Evolutionary conservation across 2,113 vertebrate genomes (phyloP).

Genomic region (Ceyx cyanopectus): DNA sequence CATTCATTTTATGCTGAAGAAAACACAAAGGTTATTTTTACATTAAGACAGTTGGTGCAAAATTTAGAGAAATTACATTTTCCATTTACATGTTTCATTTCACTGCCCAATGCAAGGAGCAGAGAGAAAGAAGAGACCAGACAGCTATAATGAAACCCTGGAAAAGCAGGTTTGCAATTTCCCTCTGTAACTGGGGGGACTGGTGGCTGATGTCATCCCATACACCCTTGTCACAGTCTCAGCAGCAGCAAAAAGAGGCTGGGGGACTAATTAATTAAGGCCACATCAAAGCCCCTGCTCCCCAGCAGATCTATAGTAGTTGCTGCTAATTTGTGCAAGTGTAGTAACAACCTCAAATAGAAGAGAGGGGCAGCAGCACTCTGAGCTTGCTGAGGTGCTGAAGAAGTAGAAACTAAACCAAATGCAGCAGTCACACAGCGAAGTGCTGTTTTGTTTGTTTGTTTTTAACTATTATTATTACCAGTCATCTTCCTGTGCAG

Average conservation of each 20-base stretch:
- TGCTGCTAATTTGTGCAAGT: neutral
- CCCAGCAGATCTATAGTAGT: fast-evolving
- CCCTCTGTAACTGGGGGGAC: neutral
- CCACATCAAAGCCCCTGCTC: neutral
- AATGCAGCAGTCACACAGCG: neutral
- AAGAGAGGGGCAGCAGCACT: neutral
- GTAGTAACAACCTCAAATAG: neutral
- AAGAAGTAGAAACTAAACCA: neutral
- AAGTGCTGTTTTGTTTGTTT: neutral
- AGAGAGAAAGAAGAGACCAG: neutral
- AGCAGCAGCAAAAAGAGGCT: neutral
- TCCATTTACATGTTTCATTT: neutral
- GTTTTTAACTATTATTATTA: neutral
- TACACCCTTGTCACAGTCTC: neutral
- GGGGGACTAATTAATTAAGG: neutral
- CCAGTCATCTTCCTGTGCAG: neutral
- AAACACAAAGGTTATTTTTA: neutral
- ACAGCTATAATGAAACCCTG: neutral
- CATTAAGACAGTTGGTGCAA: neutral
- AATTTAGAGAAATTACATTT: neutral
- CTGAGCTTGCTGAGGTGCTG: neutral
- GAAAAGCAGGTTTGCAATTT: neutral
- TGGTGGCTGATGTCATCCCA: neutral
- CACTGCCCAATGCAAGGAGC: neutral
- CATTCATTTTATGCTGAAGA: neutral